Conservation (phyloP, 2,113 vertebrate species). For the Rhabdomys dilectus region DNA sequence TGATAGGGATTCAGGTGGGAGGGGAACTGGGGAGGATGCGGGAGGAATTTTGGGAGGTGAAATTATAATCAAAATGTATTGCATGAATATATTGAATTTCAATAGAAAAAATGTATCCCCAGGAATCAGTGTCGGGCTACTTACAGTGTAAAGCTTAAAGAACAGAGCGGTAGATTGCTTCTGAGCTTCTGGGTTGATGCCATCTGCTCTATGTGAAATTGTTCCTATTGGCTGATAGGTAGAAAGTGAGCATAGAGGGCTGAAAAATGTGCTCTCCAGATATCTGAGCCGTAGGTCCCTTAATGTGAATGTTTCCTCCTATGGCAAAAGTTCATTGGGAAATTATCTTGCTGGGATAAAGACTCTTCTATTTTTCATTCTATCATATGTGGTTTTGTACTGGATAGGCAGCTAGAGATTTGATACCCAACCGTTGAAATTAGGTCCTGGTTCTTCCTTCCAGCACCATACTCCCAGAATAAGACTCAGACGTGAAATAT, state of each 20-base stretch:
- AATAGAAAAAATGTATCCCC: not conserved
- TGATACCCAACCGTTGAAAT: not conserved
- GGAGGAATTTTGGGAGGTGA: not conserved
- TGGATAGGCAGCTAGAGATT: not conserved
- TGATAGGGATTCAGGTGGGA: not conserved
- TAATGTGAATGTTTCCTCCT: not conserved
- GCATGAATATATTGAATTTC: not conserved
- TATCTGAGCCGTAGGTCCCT: not conserved
- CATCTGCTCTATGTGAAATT: not conserved
- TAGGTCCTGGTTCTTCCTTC: too few species aligned
- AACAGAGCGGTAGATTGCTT: not conserved
- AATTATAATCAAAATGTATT: not conserved
- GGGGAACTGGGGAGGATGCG: not conserved
- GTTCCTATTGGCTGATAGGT: not conserved
- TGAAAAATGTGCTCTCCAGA: not conserved
- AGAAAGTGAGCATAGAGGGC: not conserved
- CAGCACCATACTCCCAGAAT: too few species aligned
- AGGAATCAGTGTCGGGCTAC: not conserved
- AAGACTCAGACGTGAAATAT: too few species aligned
- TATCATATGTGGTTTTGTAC: not conserved
- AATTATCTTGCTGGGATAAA: not conserved
- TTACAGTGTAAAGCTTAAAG: not conserved
- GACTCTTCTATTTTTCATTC: not conserved
- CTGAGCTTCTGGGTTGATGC: conserved; percentile 8
- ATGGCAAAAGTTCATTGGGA: not conserved